These are phyloP conservation scores for Corapipo altera DNA, from an alignment of 2,113 vertebrate species.

Conservation along the genomic window DNA sequence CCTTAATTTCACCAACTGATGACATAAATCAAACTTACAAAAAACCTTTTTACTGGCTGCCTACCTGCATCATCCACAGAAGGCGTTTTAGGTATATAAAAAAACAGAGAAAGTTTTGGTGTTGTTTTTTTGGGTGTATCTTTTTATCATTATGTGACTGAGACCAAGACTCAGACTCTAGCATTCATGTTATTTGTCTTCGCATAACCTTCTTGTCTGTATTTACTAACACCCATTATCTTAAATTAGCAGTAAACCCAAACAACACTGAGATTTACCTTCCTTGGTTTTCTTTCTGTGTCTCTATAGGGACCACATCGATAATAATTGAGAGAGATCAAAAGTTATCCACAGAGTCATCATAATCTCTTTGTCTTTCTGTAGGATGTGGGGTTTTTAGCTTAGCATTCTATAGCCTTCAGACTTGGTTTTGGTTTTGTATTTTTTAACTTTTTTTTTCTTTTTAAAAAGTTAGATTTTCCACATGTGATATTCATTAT, in stretches of 20 bases:
- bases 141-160: background rate
- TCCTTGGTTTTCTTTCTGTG: background rate
- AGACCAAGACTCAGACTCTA: background rate
- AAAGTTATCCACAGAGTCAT: background rate
- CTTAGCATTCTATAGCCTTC: background rate
- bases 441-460: background rate
- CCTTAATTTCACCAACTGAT: background rate
- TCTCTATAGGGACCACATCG: background rate
- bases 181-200: background rate
- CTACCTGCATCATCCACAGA: background rate
- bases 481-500: background rate
- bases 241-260: background rate
- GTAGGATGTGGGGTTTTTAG: background rate
- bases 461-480: background rate
- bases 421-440: background rate
- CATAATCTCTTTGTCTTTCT: background rate
- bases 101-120: background rate
- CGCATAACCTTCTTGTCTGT: background rate
- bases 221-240: background rate
- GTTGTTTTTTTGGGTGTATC: accelerated
- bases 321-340: background rate
- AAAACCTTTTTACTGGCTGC: background rate
- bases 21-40: background rate
- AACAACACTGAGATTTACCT: background rate
- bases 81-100: background rate